Evolutionary conservation across 2,888 invertebrate species (phyloP).

Genomic region (Leucoptera coffeella): DNA sequence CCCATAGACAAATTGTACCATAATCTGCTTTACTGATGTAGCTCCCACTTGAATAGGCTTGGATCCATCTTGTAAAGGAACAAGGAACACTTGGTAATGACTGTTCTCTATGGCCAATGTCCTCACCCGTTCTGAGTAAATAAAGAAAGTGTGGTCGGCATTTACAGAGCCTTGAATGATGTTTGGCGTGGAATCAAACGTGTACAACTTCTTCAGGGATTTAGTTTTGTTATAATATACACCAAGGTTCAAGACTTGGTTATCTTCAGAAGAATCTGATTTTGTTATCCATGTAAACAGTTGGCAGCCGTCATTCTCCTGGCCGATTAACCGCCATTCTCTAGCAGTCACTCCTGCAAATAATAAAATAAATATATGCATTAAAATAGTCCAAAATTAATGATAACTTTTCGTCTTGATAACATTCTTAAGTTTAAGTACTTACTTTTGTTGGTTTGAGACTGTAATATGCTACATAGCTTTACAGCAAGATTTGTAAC

Average conservation of each 20-base stretch:
- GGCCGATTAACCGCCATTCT: slow-evolving; percentile 76
- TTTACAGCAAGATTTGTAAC: slow-evolving; percentile 53
- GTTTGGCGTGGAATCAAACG: slow-evolving; percentile 57
- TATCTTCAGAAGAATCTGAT: slow-evolving; percentile 16
- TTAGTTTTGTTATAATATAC: slow-evolving; percentile 58
- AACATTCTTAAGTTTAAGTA: slow-evolving; percentile 5
- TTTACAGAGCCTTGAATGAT: slow-evolving; percentile 78
- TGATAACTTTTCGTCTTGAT: neutral
- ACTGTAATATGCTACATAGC: slow-evolving; percentile 48
- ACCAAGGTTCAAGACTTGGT: slow-evolving; percentile 45
- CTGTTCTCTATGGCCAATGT: no score
- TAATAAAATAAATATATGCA: no score
- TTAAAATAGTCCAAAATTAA: no score
- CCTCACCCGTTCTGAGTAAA: no score
- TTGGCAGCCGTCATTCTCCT: slow-evolving; percentile 71
- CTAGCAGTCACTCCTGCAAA: slow-evolving; percentile 56
- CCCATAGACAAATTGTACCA: slow-evolving; percentile 73
- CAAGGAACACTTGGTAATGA: no score
- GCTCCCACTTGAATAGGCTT: slow-evolving; percentile 33
- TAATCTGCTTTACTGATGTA: slow-evolving; percentile 63
- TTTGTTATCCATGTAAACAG: slow-evolving; percentile 67
- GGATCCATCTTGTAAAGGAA: no score
- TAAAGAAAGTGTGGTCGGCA: slow-evolving; percentile 58
- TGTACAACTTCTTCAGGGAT: slow-evolving; percentile 53
- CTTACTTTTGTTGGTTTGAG: slow-evolving; percentile 41